Evolutionary conservation across 2,113 vertebrate species (phyloP).

Genomic region (Silurus asotus): DNA sequence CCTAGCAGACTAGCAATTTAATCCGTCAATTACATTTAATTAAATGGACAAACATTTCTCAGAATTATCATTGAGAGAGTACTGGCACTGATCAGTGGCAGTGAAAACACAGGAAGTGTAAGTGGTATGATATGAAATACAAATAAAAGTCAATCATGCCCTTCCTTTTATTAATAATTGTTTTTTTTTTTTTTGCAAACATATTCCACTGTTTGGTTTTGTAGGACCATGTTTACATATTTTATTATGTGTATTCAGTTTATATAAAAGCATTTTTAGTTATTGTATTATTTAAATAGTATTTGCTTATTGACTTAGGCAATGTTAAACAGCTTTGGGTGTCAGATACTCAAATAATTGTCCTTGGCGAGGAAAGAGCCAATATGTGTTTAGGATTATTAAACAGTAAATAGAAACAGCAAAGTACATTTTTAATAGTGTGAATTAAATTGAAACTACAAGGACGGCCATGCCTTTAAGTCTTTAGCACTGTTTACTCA

Average conservation of each 20-base stretch:
- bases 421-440: neutral
- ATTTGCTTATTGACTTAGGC: neutral
- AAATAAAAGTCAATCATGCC: neutral
- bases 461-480: neutral
- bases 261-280: neutral
- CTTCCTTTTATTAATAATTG: neutral
- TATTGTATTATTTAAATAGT: neutral
- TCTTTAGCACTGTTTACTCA: neutral
- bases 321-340: neutral
- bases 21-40: no score
- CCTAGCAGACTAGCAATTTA: no score
- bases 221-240: neutral
- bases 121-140: neutral
- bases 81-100: no score
- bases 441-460: neutral
- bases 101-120: neutral
- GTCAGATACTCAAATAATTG: constrained; percentile 26
- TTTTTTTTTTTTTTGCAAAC: neutral
- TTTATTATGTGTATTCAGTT: neutral
- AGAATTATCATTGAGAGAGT: no score
- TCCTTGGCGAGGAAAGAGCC: neutral
- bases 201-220: neutral
- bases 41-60: no score
- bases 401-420: neutral
- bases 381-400: constrained; percentile 10